phyloP scores from a whole-genome alignment of 1,140 invertebrate species.

The Philotrypesis tridentata region DNA sequence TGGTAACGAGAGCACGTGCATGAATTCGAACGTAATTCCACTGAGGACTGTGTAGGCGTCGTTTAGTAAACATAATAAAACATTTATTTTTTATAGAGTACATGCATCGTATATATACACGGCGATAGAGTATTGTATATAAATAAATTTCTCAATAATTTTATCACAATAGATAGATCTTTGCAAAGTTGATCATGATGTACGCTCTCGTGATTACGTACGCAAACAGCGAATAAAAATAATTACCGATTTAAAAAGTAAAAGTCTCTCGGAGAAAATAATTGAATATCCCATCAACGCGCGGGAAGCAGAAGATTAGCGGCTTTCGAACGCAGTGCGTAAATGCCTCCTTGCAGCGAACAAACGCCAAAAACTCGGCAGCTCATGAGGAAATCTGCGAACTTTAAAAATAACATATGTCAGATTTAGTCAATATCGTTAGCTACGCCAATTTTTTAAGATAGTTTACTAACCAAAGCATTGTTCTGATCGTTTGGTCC shows the following conservation, averaged over 20 bases:
- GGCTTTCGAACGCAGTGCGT: constrained; percentile 77
- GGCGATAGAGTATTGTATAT: constrained; percentile 7
- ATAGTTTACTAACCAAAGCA: constrained; percentile 77
- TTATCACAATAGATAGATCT: constrained; percentile 16
- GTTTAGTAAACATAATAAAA: constrained; percentile 19
- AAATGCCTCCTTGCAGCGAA: constrained; percentile 83
- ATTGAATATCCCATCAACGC: constrained; percentile 50
- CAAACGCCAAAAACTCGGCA: constrained; percentile 80
- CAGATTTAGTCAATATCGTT: neutral
- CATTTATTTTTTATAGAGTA: constrained; percentile 30
- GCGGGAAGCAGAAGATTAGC: constrained; percentile 75
- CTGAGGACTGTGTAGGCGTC: neutral
- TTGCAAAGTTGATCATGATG: neutral
- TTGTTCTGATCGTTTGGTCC: constrained; percentile 85
- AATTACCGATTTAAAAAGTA: neutral
- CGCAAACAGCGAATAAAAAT: neutral
- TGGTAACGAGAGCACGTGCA: constrained; percentile 29
- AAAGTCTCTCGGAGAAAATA: neutral
- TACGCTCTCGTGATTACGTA: neutral
- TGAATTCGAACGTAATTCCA: neutral
- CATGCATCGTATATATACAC: constrained; percentile 27
- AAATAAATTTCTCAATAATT: constrained; percentile 7
- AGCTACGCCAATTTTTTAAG: neutral
- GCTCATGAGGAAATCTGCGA: constrained; percentile 82
- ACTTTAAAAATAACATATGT: constrained; percentile 73